A percentile compares a stretch with the other conserved stretches of the same genome.
Evolutionary conservation across 2,797 vertebrate genomes (phyloP).

Genomic region (Pelochelys cantorii): DNA sequence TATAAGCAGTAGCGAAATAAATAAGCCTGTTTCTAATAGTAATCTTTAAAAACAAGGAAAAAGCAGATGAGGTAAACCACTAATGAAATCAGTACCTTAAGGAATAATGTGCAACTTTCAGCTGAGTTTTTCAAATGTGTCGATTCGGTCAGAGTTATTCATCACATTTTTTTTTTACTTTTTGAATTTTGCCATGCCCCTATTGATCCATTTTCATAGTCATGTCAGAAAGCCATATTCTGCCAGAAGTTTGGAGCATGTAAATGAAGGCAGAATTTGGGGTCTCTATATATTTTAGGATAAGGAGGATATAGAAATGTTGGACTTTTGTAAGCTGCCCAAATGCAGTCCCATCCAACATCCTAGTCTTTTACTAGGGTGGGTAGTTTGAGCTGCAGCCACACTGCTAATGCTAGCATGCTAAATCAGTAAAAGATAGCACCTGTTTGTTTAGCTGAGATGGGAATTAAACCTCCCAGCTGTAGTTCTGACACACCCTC

Average conservation of each 20-base stretch:
- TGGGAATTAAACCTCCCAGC: too few relatives aligned
- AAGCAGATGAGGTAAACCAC: conserved; percentile 55
- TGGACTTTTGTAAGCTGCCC: not conserved
- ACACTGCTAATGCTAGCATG: too few relatives aligned
- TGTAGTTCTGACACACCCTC: not conserved
- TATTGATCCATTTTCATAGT: not conserved
- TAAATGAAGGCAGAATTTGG: not conserved
- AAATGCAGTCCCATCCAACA: too few relatives aligned
- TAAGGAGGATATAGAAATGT: conserved; percentile 52
- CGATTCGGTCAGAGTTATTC: conserved; percentile 34
- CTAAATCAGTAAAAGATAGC: too few relatives aligned
- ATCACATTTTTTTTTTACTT: not conserved
- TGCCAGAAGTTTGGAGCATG: not conserved
- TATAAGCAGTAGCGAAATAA: conserved; percentile 63
- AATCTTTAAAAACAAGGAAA: conserved; percentile 59
- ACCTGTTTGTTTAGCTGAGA: too few relatives aligned
- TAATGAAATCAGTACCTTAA: conserved; percentile 69
- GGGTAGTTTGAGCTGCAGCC: too few relatives aligned
- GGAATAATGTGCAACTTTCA: conserved; percentile 55
- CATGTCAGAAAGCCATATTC: not conserved
- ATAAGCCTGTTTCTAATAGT: conserved; percentile 74
- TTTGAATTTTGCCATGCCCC: not conserved
- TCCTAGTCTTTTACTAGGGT: too few relatives aligned
- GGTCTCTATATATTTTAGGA: not conserved
- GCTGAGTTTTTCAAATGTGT: conserved; percentile 52